Conservation (phyloP, 2,113 vertebrate species). For the Bombycilla garrulus region DNA sequence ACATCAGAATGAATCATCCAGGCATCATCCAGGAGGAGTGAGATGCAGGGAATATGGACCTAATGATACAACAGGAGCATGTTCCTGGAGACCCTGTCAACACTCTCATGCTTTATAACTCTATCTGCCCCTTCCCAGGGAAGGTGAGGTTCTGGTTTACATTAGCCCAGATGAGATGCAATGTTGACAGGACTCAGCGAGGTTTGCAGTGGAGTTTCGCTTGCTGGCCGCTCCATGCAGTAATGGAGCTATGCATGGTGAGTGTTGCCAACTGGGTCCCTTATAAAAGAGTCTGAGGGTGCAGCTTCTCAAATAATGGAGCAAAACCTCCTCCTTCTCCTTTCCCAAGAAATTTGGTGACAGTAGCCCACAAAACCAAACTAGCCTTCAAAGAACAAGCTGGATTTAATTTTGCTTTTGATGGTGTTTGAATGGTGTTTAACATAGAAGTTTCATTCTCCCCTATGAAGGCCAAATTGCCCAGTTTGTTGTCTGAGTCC, state of each 20-base stretch:
- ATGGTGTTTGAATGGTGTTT: background rate
- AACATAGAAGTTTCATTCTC: background rate
- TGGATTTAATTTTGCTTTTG: background rate
- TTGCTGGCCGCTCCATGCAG: background rate
- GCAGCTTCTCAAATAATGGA: background rate
- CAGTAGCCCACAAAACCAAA: background rate
- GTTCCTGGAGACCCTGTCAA: constrained; percentile 54
- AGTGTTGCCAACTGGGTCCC: background rate
- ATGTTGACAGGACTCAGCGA: constrained; percentile 54
- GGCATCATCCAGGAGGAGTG: background rate
- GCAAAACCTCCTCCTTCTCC: background rate
- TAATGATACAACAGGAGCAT: constrained; percentile 28
- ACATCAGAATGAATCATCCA: background rate
- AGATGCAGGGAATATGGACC: constrained; percentile 11
- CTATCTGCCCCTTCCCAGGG: constrained; percentile 38
- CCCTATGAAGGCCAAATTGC: background rate
- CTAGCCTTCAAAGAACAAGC: background rate
- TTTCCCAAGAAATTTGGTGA: background rate
- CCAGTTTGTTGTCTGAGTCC: background rate
- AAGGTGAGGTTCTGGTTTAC: constrained; percentile 57
- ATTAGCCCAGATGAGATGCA: constrained; percentile 47
- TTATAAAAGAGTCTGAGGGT: background rate
- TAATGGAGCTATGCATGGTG: background rate
- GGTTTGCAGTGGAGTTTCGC: background rate
- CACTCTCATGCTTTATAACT: constrained; percentile 56